Conservation (phyloP, 2,113 vertebrate genomes). For the Pachycephala philippinensis region DNA sequence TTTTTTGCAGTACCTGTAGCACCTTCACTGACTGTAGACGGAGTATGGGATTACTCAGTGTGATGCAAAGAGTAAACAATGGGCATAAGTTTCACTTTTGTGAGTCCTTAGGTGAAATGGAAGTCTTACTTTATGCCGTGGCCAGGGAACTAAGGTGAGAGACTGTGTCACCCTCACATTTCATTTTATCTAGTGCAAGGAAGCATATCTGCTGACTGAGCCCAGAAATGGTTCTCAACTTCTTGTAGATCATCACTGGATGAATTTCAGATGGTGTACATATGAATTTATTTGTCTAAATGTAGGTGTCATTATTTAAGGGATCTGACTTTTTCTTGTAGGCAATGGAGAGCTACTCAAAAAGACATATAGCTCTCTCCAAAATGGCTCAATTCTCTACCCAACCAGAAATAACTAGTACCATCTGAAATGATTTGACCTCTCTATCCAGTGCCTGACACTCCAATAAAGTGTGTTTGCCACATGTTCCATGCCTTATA, state of each 20-base stretch:
- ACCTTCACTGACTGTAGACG: background rate
- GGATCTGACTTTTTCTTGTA: background rate
- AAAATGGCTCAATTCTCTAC: background rate
- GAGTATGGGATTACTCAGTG: background rate
- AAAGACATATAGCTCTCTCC: background rate
- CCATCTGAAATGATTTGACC: background rate
- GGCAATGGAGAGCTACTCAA: background rate
- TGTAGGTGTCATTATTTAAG: background rate
- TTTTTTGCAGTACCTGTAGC: background rate
- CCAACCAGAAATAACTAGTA: background rate
- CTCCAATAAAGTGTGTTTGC: background rate
- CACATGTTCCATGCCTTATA: background rate
- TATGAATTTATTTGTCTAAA: background rate
- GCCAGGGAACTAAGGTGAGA: background rate
- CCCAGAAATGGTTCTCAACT: background rate
- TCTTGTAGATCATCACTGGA: background rate
- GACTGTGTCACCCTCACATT: background rate
- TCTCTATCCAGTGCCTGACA: background rate
- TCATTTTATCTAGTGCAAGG: background rate
- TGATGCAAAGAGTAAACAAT: background rate
- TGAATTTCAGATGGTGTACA: background rate
- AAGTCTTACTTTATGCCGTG: background rate
- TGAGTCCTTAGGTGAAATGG: background rate
- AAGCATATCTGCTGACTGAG: background rate
- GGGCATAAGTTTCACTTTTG: background rate